Evolutionary conservation across 2,797 vertebrate genomes (phyloP).

Genomic region (Lerista edwardsae): DNA sequence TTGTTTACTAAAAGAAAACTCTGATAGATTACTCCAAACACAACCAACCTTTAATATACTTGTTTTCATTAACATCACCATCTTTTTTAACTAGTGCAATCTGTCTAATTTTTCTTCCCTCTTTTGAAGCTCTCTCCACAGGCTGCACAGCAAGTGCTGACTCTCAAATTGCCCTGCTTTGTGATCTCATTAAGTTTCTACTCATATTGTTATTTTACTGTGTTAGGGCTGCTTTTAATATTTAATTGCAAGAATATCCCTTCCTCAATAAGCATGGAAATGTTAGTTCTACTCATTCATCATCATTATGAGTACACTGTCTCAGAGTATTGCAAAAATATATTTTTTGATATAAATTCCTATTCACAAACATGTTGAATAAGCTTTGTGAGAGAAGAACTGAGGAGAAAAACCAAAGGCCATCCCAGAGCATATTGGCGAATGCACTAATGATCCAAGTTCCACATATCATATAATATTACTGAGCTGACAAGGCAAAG

Average conservation of each 20-base stretch:
- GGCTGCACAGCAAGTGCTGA: background rate
- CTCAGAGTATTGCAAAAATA: background rate
- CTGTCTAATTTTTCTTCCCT: conserved; percentile 21
- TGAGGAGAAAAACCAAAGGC: conserved; percentile 3
- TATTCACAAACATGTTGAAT: background rate
- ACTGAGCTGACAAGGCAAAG: background rate
- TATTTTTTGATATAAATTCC: conserved; percentile 12
- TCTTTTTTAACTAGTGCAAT: conserved; percentile 13
- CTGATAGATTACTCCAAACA: background rate
- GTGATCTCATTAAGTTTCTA: conserved; percentile 29
- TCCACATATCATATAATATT: background rate
- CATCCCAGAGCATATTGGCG: background rate
- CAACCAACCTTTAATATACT: background rate
- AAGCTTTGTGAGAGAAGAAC: background rate
- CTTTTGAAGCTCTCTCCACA: conserved; percentile 19
- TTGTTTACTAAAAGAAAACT: background rate
- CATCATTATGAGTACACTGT: background rate
- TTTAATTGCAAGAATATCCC: conserved; percentile 15
- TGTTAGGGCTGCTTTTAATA: conserved; percentile 15
- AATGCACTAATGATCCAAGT: background rate
- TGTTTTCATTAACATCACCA: conserved; percentile 10
- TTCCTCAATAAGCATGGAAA: conserved; percentile 14
- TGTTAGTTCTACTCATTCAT: conserved; percentile 7
- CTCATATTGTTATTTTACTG: conserved; percentile 15
- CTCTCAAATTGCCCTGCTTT: conserved; percentile 26